phyloP scores from a whole-genome alignment of 2,113 vertebrate genomes.

The Neolamprologus cancellatus region DNA sequence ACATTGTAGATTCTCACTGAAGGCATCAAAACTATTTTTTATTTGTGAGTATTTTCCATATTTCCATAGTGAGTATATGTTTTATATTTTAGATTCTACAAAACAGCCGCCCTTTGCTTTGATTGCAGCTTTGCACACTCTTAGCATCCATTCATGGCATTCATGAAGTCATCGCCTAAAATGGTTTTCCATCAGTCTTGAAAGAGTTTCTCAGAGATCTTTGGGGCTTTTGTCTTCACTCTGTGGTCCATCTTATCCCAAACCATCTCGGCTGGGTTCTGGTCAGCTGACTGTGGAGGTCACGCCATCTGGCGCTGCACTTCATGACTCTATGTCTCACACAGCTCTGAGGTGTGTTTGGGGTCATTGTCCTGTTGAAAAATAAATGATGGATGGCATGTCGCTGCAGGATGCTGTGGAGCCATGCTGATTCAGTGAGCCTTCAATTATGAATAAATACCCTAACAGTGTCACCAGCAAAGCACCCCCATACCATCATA shows the following conservation, averaged over 20 bases:
- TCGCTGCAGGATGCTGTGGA: neutral
- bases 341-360: neutral
- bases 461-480: neutral
- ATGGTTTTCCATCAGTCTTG: neutral
- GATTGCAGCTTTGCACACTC: neutral
- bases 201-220: neutral
- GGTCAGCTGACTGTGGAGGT: rapidly evolving
- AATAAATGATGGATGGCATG: neutral
- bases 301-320: neutral
- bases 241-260: neutral
- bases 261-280: neutral
- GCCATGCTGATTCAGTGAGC: neutral
- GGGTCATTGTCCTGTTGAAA: neutral
- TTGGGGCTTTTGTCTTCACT: neutral
- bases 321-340: neutral
- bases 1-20: neutral
- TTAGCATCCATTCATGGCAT: neutral
- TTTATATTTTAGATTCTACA: neutral
- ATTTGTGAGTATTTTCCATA: neutral
- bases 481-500: neutral
- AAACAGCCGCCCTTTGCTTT: neutral
- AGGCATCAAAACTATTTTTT: neutral
- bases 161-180: neutral
- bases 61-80: neutral
- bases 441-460: neutral